Evolutionary conservation across 2,888 invertebrate species (phyloP), one percentile per base, ranked within the genome.

Genomic region (Creontiades dilutus): DNA sequence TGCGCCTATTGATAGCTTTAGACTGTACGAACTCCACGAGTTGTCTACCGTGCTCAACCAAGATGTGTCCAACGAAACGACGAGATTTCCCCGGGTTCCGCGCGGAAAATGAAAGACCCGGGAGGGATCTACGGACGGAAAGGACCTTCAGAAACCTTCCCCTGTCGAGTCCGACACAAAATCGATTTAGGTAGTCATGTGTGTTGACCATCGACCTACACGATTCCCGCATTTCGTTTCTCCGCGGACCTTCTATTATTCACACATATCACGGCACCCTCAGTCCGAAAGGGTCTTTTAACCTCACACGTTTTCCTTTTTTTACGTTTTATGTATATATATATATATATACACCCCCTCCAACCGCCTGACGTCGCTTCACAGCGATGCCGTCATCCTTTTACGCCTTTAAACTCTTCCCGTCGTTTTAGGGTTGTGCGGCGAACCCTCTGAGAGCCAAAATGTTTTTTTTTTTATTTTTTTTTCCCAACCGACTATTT

Each of bases 131-230:
- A 27, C 12, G 57, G 37, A 61, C 23, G 61, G 19, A 52, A 86
- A 37, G 28, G 27, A 28, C 37, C 52, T 84, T 46, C 55, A 16
- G 28, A 61, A 86, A 57, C 68, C 68, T 68, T 19, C 52, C 78
- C 55, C 52, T 23, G 78, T 75, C 88, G 14, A 23, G 27, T 78
- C 78, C 80, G 90, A 91, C 91, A 91, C 90, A 91, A 91, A 91
- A 91, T 91, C 91, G 91, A 91, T 91, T 89, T 89, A 86, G 89
- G 90, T 89, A 91, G 90, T 89, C 91, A 90, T 90, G 90, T 89
- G 91, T 90, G 91, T 90, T 91, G 91, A 91, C 91, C 91, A 90
- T 80, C 61, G 86, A 88, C 84, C 80, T 90, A 91, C 91, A 91
- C 87, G 91, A 89, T 91, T 91, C 91, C 90, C 82, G 90, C 91